phyloP scores from a whole-genome alignment of 2,888 invertebrate genomes.

The Synanthedon andrenaeformis region DNA sequence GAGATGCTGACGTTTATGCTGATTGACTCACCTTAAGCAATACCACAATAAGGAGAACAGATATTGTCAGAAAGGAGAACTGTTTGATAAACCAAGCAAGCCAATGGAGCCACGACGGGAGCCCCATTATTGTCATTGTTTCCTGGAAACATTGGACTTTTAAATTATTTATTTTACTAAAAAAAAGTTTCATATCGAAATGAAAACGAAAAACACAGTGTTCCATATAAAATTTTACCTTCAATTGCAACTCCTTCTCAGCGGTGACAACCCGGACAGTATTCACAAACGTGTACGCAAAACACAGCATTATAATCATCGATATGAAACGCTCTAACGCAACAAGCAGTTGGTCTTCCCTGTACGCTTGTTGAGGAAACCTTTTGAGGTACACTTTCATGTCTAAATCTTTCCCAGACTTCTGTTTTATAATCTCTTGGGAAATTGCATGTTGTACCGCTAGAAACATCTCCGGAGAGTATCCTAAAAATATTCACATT shows the following conservation, averaged over 20 bases:
- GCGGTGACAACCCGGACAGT: conserved; percentile 80
- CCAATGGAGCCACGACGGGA: conserved; percentile 88
- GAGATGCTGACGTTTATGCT: too few relatives aligned
- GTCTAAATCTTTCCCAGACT: conserved; percentile 35
- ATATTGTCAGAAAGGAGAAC: conserved; percentile 76
- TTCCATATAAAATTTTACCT: conserved; percentile 53
- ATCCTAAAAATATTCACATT: conserved; percentile 29
- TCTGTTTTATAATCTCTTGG: conserved; percentile 49
- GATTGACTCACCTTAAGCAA: conserved; percentile 68
- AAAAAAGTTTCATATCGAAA: too few relatives aligned
- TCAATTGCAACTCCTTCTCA: conserved; percentile 82
- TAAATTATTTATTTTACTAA: too few relatives aligned
- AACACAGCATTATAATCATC: conserved; percentile 84
- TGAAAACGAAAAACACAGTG: too few relatives aligned
- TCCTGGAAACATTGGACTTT: conserved; percentile 68
- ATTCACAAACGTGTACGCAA: conserved; percentile 84
- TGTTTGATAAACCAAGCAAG: conserved; percentile 87
- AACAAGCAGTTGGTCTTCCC: conserved; percentile 75
- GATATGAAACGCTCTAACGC: conserved; percentile 80
- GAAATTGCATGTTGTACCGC: conserved; percentile 57
- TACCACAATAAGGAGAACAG: conserved; percentile 72
- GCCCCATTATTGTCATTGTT: conserved; percentile 93
- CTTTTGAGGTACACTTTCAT: conserved; percentile 70
- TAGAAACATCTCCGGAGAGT: conserved; percentile 54
- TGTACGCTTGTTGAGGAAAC: conserved; percentile 79